Conservation (phyloP, 2,113 vertebrate species). For the Kryptolebias marmoratus region DNA sequence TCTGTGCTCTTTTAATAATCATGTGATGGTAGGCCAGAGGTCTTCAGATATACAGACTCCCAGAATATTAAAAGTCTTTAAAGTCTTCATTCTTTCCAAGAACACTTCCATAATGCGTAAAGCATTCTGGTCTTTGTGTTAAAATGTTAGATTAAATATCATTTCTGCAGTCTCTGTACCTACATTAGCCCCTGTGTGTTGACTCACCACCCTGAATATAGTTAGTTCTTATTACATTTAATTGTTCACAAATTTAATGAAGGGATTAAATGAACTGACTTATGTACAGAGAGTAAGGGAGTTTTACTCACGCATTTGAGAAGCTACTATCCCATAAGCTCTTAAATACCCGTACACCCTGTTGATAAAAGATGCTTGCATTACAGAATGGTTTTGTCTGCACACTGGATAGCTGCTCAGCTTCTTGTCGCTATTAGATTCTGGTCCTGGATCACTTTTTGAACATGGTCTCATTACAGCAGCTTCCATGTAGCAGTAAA, state of each 20-base stretch:
- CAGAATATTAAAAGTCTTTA: not conserved
- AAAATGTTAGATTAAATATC: not conserved
- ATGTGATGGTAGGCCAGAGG: not conserved
- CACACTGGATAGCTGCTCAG: slow-evolving; percentile 8
- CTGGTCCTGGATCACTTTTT: slow-evolving; percentile 12
- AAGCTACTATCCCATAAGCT: not conserved
- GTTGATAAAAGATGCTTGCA: slow-evolving; percentile 20
- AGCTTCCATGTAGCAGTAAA: slow-evolving; percentile 41
- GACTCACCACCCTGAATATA: not conserved
- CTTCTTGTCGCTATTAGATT: slow-evolving; percentile 18
- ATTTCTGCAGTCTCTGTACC: not conserved
- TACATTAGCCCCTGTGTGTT: not conserved
- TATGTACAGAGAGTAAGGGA: not conserved
- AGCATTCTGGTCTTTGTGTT: not conserved
- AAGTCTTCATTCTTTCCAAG: not conserved
- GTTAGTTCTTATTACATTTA: not conserved
- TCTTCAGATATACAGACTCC: not conserved
- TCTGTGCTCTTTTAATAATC: too few relatives aligned
- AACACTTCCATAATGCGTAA: not conserved
- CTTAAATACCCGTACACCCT: not conserved
- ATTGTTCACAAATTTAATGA: not conserved
- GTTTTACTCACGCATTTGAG: slow-evolving; percentile 4
- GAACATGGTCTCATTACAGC: slow-evolving; percentile 25
- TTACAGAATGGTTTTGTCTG: slow-evolving; percentile 28
- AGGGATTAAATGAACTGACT: not conserved